Evolutionary conservation across 2,113 vertebrate species (phyloP).

Genomic region (Mormyrus lacerda): DNA sequence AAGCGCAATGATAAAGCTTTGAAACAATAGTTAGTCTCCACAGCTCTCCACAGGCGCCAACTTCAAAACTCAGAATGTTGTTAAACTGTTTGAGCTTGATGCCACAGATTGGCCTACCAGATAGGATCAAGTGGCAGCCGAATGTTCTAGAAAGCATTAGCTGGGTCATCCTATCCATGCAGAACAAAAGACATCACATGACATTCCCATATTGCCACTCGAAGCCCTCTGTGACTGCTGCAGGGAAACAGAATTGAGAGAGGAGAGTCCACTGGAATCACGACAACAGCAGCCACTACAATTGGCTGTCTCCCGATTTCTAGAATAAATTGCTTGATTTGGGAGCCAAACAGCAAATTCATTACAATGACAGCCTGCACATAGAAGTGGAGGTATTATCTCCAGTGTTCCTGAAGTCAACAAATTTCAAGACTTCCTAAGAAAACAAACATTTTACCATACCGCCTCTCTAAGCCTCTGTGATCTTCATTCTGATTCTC

Average conservation of each 20-base stretch:
- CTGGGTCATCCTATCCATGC: not conserved
- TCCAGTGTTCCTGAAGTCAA: not conserved
- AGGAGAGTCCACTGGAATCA: not conserved
- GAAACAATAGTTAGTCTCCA: not conserved
- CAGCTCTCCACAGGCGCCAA: not conserved
- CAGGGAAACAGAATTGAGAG: not conserved
- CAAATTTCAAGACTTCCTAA: not conserved
- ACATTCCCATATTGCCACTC: not conserved
- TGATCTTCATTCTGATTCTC: not conserved
- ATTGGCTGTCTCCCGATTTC: not conserved
- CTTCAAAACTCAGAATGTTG: not conserved
- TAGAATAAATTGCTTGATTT: slow-evolving; percentile 7
- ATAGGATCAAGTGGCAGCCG: not conserved
- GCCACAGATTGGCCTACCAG: not conserved
- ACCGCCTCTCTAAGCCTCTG: not conserved
- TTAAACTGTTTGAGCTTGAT: not conserved
- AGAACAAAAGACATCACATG: not conserved
- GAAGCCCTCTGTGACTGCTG: not conserved
- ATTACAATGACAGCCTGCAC: not conserved
- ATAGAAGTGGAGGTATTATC: not conserved
- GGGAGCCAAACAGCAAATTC: not conserved
- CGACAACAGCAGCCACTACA: not conserved
- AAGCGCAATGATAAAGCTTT: too few relatives aligned
- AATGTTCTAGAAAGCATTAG: not conserved
- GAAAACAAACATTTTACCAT: not conserved